A percentile compares a stretch with the other conserved stretches of the same genome.
phyloP scores from a whole-genome alignment of 2,113 vertebrate genomes.

The Pluvialis apricaria region DNA sequence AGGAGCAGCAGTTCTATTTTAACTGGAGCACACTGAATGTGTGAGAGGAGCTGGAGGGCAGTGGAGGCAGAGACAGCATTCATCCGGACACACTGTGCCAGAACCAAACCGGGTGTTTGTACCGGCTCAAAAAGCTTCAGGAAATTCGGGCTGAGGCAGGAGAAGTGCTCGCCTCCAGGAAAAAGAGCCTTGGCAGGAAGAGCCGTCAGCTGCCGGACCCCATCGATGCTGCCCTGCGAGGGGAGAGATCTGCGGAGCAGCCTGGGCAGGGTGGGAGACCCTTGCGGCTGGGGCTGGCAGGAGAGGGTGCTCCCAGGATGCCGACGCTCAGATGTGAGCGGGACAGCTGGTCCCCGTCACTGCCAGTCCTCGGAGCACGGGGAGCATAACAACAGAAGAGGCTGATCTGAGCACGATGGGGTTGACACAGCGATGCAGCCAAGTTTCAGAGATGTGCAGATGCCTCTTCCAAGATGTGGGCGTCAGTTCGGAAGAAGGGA shows the following conservation, averaged over 20 bases:
- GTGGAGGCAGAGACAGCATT: neutral
- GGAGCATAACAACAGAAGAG: neutral
- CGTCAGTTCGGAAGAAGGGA: neutral
- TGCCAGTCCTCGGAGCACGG: neutral
- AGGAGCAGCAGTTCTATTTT: neutral
- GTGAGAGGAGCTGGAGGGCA: neutral
- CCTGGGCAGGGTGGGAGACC: neutral
- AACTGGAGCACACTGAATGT: neutral
- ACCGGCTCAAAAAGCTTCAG: neutral
- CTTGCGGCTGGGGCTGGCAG: neutral
- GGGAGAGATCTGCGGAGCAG: neutral
- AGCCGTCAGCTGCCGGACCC: neutral
- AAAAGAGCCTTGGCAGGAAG: neutral
- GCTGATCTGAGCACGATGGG: neutral
- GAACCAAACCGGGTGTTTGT: neutral
- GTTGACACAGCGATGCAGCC: neutral
- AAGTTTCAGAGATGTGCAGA: neutral
- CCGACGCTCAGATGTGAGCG: neutral
- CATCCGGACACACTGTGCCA: neutral
- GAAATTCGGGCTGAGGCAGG: neutral
- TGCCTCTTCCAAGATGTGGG: neutral
- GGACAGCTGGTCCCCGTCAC: neutral
- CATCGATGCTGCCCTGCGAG: neutral
- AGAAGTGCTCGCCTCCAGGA: neutral
- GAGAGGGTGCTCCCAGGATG: neutral